Base-by-base conservation (phyloP, 2,888 invertebrate species). In the Brachylomia viminalis region DNA sequence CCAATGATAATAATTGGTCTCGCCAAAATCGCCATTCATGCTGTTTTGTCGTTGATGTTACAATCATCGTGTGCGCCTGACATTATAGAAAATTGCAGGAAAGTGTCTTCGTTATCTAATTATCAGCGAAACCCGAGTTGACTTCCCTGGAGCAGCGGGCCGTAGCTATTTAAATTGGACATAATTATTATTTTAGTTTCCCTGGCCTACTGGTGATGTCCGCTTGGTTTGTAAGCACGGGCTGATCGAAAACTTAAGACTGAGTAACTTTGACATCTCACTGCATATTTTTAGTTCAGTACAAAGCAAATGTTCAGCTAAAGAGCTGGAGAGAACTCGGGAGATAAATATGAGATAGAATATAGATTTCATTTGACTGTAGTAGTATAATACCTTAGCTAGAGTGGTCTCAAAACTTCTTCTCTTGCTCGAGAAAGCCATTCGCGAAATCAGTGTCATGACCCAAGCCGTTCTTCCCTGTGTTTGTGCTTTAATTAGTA, bases 61-160 rank as follows among this genome's bases (percentile, higher is more conserved):
- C 10, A 56, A 65, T 3, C n/a, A 23, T 54, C 3, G 62, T 77
- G 66, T 80, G 85, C n/a, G 59, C 47, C 7, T 7, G 15, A 0
- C 52, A 10, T 80, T 68, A 74, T 66, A 80, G 81, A 78, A 79
- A 82, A 85, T 75, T 56, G 64, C 54, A 82, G 66, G 81, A 84
- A 87, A 86, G 84, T 87, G 75, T 74, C 68, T 80, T n/a, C 66
- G 38, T 75, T 75, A 71, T 65, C 70, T 75, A 82, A 79, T 84
- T 84, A 82, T 69, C 30, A 69, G 82, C 47, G 81, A 84, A 82
- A 82, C 72, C 30, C 1, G 11, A 8, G 73, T 69, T 75, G 75
- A 61, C 65, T 71, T 8, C 73, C 59, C 59, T 56, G 38, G 62
- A 70, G 23, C 62, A 71, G n/a, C 68, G 56, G n/a, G 23, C 75